These are phyloP conservation scores for Drosophila gunungcola DNA, from an alignment of 1,140 invertebrate genomes.

Conservation along the genomic window DNA sequence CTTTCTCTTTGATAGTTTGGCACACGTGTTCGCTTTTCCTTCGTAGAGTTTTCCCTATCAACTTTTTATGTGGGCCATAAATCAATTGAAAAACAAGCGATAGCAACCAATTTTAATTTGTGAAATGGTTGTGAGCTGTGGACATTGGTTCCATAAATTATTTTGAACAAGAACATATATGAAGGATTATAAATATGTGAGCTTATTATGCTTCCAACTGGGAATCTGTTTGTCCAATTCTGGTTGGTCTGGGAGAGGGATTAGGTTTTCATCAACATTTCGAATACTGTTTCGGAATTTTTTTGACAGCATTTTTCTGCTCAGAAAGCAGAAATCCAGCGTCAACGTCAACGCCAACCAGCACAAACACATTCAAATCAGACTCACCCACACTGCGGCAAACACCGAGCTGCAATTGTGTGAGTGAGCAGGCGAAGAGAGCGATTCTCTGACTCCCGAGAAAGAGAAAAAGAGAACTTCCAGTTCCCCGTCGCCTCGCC, in stretches of 20 bases:
- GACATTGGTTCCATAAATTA: slow-evolving; percentile 21
- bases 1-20: slow-evolving; percentile 26
- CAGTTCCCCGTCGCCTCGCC: background rate
- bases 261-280: slow-evolving; percentile 3
- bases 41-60: slow-evolving; percentile 18
- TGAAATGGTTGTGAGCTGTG: slow-evolving; percentile 21
- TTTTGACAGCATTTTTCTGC: slow-evolving; percentile 56
- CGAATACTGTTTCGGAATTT: slow-evolving; percentile 56
- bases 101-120: slow-evolving; percentile 40
- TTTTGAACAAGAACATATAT: background rate
- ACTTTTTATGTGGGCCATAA: slow-evolving; percentile 55
- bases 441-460: slow-evolving; percentile 18
- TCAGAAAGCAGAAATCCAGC: slow-evolving; percentile 45
- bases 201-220: background rate
- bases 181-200: background rate
- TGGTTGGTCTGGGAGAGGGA: background rate
- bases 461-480: slow-evolving; percentile 16
- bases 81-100: slow-evolving; percentile 58
- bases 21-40: slow-evolving; percentile 48
- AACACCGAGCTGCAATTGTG: slow-evolving; percentile 27
- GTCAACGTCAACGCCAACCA: slow-evolving; percentile 40
- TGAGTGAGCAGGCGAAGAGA: slow-evolving; percentile 45
- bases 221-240: background rate
- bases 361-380: slow-evolving; percentile 71
- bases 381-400: slow-evolving; percentile 57